phyloP scores from a whole-genome alignment of 2,113 vertebrate species.

The Natator depressus region DNA sequence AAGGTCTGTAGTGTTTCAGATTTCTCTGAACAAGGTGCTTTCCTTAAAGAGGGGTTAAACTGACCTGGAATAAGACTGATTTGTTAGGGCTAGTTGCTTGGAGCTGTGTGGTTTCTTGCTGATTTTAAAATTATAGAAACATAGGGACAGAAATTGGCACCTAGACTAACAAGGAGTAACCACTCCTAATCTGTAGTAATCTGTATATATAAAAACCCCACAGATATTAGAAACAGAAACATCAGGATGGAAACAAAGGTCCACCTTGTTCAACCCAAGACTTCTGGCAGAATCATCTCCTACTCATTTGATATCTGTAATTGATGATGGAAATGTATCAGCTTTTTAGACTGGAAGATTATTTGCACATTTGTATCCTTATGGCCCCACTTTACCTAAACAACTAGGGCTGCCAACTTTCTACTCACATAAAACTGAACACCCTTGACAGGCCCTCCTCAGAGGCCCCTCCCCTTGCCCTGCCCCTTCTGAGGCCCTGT shows the following conservation, averaged over 20 bases:
- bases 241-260: not conserved
- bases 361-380: not conserved
- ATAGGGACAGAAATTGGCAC: not conserved
- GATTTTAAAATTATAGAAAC: not conserved
- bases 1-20: not conserved
- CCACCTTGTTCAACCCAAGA: not conserved
- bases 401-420: not conserved
- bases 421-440: no score
- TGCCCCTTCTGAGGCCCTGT: no score
- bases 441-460: no score
- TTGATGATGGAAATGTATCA: not conserved
- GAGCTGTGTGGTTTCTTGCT: not conserved
- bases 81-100: fast-evolving
- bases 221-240: not conserved
- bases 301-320: not conserved
- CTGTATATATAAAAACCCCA: not conserved
- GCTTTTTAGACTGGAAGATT: not conserved
- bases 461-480: no score
- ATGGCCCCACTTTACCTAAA: not conserved
- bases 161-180: not conserved
- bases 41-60: not conserved
- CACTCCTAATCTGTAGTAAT: not conserved
- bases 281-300: not conserved
- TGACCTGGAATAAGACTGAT: not conserved
- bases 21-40: not conserved